These are phyloP conservation scores for Scotopteryx bipunctaria DNA, from an alignment of 2,888 invertebrate species.

Conservation along the genomic window DNA sequence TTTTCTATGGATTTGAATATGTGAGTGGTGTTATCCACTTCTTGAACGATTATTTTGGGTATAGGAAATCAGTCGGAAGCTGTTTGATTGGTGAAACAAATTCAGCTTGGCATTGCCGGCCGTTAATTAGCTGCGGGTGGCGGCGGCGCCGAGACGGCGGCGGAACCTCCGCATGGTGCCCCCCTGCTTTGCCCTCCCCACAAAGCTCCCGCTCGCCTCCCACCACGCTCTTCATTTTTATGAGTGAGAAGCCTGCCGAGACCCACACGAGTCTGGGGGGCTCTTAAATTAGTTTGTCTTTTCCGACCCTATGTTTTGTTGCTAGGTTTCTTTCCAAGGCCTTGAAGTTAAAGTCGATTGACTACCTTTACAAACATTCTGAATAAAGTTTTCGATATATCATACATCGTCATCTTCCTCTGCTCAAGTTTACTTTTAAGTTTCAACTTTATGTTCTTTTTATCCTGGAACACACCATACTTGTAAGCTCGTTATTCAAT, in stretches of 20 bases:
- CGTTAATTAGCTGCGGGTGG: conserved; percentile 83
- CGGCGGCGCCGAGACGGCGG: conserved; percentile 83
- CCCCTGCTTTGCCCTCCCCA: conserved; percentile 61
- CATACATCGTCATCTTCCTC: background rate
- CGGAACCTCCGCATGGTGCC: conserved; percentile 81
- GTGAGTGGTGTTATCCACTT: conserved; percentile 42
- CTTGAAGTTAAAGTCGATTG: background rate
- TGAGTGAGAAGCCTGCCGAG: conserved; percentile 72
- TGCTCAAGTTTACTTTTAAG: background rate
- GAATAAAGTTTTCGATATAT: background rate
- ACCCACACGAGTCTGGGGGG: conserved; percentile 66
- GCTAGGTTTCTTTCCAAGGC: conserved; percentile 46
- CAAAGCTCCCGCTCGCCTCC: conserved; percentile 65
- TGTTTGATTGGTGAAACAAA: conserved; percentile 78
- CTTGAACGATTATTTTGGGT: conserved; percentile 54
- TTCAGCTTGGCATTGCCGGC: conserved; percentile 76
- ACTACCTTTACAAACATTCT: background rate
- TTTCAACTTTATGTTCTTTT: background rate
- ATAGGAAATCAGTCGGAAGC: conserved; percentile 80
- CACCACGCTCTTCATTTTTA: conserved; percentile 73
- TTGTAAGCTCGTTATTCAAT: background rate
- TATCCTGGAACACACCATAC: background rate
- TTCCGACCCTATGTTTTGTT: conserved; percentile 51
- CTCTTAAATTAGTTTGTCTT: conserved; percentile 74
- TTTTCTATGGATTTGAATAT: conserved; percentile 30